A percentile compares a stretch with the other conserved stretches of the same genome.
phyloP scores from a whole-genome alignment of 2,797 vertebrate species.

The Karalla daura region DNA sequence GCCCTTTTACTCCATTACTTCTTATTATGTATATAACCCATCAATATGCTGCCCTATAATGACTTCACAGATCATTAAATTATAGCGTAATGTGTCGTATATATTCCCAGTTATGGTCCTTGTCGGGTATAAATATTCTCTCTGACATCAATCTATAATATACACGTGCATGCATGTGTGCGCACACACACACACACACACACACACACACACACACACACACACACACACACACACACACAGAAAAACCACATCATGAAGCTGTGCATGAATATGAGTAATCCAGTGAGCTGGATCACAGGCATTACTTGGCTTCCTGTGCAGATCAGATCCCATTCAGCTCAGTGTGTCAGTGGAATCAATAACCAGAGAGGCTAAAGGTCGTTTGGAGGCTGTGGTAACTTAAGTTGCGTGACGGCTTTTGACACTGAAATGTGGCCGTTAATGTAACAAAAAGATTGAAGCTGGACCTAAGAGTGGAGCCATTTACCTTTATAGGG shows the following conservation, averaged over 20 bases:
- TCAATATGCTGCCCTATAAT: slow-evolving; percentile 23
- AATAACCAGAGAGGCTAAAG: slow-evolving; percentile 57
- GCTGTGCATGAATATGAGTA: slow-evolving; percentile 29
- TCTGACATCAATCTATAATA: background rate
- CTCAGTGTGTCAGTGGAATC: slow-evolving; percentile 56
- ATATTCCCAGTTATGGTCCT: background rate
- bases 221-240: background rate
- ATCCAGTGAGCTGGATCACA: slow-evolving; percentile 28
- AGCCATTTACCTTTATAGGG: background rate
- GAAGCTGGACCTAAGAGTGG: background rate
- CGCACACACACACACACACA: background rate
- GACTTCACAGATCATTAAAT: slow-evolving; percentile 18
- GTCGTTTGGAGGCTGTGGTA: slow-evolving; percentile 29
- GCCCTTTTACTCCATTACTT: background rate
- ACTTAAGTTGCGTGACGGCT: slow-evolving; percentile 30
- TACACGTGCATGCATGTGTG: too few relatives aligned
- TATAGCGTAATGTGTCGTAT: background rate
- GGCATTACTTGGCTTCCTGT: slow-evolving; percentile 57
- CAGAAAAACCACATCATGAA: slow-evolving; percentile 3
- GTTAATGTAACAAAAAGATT: slow-evolving; percentile 14
- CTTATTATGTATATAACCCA: slow-evolving; percentile 18
- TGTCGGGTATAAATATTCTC: background rate
- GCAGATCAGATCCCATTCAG: slow-evolving; percentile 44
- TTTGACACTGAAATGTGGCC: slow-evolving; percentile 22
- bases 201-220: background rate